phyloP scores from a whole-genome alignment of 2,888 invertebrate genomes.

The Pollenia griseotomentosa region DNA sequence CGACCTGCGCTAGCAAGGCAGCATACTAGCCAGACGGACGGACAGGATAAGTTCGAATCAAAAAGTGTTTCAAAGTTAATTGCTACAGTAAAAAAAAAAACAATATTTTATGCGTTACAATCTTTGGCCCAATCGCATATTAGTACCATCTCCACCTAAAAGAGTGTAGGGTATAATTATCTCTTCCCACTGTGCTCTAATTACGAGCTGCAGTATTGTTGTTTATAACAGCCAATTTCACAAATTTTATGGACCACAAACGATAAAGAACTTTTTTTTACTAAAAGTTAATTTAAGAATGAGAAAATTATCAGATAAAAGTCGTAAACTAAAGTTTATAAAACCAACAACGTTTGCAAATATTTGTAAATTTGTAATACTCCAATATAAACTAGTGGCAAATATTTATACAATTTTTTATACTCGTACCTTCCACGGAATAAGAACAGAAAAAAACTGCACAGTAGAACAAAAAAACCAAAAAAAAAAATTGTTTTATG shows the following conservation, averaged over 20 bases:
- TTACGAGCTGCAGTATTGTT: neutral
- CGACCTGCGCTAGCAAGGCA: no score
- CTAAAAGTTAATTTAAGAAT: conserved; percentile 32
- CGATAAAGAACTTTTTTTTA: conserved; percentile 49
- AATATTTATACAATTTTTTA: conserved; percentile 14
- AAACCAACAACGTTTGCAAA: conserved; percentile 19
- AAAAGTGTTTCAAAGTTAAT: no score
- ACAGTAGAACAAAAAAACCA: conserved; percentile 18
- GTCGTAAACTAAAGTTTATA: conserved; percentile 34
- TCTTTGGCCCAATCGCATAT: no score
- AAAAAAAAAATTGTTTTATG: conserved; percentile 45
- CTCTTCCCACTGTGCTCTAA: neutral
- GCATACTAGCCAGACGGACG: no score
- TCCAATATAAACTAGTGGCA: conserved; percentile 2
- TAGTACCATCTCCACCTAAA: no score
- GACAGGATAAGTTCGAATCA: no score
- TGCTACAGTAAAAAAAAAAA: no score
- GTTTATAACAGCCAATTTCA: conserved; percentile 25
- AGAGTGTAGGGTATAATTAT: no score
- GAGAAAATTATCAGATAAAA: conserved; percentile 28
- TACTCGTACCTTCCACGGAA: neutral
- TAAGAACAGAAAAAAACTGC: neutral
- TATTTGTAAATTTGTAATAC: neutral
- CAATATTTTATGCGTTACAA: no score
- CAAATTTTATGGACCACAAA: conserved; percentile 57